Evolutionary conservation across 1,140 invertebrate species (phyloP).

Genomic region (Ruditapes philippinarum): DNA sequence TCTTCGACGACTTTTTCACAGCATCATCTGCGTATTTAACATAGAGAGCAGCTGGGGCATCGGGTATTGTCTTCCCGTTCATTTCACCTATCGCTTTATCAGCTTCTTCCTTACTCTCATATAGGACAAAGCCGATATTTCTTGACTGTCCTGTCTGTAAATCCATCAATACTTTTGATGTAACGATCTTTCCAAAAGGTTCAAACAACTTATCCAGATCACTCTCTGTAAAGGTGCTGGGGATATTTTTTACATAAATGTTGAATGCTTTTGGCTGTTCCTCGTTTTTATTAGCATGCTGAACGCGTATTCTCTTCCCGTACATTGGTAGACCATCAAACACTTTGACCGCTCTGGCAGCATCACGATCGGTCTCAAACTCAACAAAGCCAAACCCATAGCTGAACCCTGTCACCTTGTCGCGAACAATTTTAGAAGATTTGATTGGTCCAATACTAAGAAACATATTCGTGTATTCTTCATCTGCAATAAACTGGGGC

Average conservation of each 20-base stretch:
- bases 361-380: slow-evolving; percentile 94
- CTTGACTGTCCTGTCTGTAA: slow-evolving; percentile 94
- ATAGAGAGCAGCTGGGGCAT: slow-evolving; percentile 92
- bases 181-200: slow-evolving; percentile 95
- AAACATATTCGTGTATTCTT: slow-evolving; percentile 95
- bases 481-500: slow-evolving; percentile 96
- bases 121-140: slow-evolving; percentile 95
- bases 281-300: slow-evolving; percentile 95
- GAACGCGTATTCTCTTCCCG: slow-evolving; percentile 95
- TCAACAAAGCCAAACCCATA: slow-evolving; percentile 98
- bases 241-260: slow-evolving; percentile 96
- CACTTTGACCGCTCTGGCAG: slow-evolving; percentile 93
- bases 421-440: slow-evolving; percentile 95
- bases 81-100: slow-evolving; percentile 94
- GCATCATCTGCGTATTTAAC: slow-evolving; percentile 97
- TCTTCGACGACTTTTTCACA: slow-evolving; percentile 89
- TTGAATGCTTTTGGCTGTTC: slow-evolving; percentile 98
- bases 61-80: slow-evolving; percentile 94
- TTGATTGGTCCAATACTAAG: slow-evolving; percentile 91
- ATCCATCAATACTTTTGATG: slow-evolving; percentile 95
- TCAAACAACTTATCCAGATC: slow-evolving; percentile 94
- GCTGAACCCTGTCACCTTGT: slow-evolving; percentile 93
- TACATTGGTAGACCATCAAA: slow-evolving; percentile 95
- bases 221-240: slow-evolving; percentile 89
- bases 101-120: slow-evolving; percentile 89